Base-by-base conservation (phyloP, 2,113 vertebrate species). In the Isichthys henryi region DNA sequence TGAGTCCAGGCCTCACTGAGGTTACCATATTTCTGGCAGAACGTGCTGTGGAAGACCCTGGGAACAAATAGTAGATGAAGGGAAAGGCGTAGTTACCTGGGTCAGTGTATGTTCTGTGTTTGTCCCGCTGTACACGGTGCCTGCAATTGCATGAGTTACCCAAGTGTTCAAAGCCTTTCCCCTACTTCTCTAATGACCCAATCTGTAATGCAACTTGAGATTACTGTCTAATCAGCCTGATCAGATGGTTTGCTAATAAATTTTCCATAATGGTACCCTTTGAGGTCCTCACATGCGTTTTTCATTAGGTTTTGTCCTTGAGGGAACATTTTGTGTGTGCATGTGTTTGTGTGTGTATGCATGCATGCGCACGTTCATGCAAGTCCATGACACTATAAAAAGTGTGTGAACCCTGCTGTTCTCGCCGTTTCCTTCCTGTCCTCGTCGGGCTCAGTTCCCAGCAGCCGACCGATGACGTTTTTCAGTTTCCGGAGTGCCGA, bases 1-100 rank as follows among this genome's bases (percentile, higher is more conserved):
- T 97, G 94, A 93, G 96, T 49, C 35, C 43, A 39, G 46, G 39
- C 17, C 46, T 48, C 7, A 13, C 0, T 23, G 8, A 84, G 80
- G 45, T 27, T 10, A 11, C 45, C 48, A 11, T n/a, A n/a, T 48
- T 23, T 50, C 19, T 48, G 43, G 17, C 46, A 23, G 11, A 50
- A n/a, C 23, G 19, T 11, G 43, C 23, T 85, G 43, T 85, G 43
- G 17, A 85, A 48, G 23, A 17, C 82, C 21, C 46, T 45, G 82
- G 23, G 3, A 85, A n/a, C 46, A 27, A 48, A 46, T 23, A 1
- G 1, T 21, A 85, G 4, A n/a, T 0, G 2, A 49, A 80, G 74
- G 74, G 31, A 43, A 43, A 43, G 45, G 23, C 0, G 1, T n/a
- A 3, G 46, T 10, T n/a, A 23, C 82, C 8, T n/a, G 43, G 82